These are phyloP conservation scores for Ranitomeya imitator DNA, from an alignment of 2,113 vertebrate genomes.

Conservation along the genomic window DNA sequence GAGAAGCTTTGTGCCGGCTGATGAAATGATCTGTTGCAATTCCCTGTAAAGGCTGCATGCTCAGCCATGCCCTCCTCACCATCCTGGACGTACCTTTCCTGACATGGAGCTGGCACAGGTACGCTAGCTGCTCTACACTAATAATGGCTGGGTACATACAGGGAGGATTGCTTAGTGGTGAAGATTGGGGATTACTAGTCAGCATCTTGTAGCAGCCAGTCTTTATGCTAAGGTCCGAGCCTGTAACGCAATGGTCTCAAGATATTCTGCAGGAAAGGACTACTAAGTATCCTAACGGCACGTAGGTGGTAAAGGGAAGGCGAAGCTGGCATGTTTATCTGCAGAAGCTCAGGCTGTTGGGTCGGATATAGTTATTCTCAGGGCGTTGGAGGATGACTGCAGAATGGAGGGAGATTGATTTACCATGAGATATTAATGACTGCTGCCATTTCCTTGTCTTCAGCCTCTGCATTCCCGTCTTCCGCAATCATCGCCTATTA, in stretches of 20 bases:
- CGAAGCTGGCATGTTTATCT: not conserved
- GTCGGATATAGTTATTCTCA: not conserved
- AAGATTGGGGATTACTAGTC: not conserved
- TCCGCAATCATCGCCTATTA: slow-evolving; percentile 14
- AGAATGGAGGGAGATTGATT: slow-evolving; percentile 12
- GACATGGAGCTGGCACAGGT: not conserved
- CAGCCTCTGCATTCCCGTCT: slow-evolving; percentile 33
- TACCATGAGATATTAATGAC: slow-evolving; percentile 35
- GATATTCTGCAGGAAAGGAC: not conserved
- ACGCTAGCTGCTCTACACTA: not conserved
- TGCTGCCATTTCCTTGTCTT: slow-evolving; percentile 25
- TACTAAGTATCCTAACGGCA: not conserved
- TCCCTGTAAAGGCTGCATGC: slow-evolving; percentile 20
- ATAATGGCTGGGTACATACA: no score
- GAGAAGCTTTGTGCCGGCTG: slow-evolving; percentile 26
- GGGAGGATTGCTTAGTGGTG: not conserved
- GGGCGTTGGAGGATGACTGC: not conserved
- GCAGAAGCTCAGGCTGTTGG: not conserved
- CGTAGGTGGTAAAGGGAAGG: not conserved
- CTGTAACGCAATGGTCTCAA: not conserved
- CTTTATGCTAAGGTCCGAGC: not conserved
- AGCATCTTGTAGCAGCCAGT: not conserved
- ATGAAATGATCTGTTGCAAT: slow-evolving; percentile 49
- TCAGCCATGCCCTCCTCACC: slow-evolving; percentile 2
- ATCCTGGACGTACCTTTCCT: not conserved